Conservation (phyloP, 1,140 invertebrate genomes). For the Plodia interpunctella region DNA sequence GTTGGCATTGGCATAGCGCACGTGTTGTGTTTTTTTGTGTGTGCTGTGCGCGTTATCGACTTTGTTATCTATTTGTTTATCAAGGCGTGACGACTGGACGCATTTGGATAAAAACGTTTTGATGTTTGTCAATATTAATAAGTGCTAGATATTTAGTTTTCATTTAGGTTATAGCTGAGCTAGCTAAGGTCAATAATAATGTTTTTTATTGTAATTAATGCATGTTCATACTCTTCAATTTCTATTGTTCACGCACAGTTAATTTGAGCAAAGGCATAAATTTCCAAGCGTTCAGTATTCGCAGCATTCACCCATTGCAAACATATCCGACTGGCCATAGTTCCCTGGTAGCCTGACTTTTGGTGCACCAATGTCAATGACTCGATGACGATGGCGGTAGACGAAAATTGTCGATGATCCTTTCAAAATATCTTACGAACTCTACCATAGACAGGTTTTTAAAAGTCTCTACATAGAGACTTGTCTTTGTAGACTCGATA, state of each 20-base stretch:
- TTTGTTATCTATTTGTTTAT: slow-evolving; percentile 20
- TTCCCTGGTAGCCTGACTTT: slow-evolving; percentile 23
- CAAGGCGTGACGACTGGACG: slow-evolving; percentile 12
- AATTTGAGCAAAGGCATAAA: too few species aligned
- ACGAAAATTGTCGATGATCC: neutral
- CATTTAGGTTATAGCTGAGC: too few species aligned
- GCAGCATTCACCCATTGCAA: neutral
- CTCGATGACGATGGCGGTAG: slow-evolving; percentile 54
- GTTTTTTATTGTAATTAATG: neutral
- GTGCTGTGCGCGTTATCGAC: slow-evolving; percentile 32
- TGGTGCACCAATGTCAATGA: slow-evolving; percentile 66
- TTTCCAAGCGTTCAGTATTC: neutral
- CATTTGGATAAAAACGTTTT: neutral
- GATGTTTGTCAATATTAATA: neutral
- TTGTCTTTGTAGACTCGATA: too few species aligned
- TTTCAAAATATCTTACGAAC: neutral
- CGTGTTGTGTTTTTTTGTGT: slow-evolving; percentile 32
- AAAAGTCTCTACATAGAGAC: too few species aligned
- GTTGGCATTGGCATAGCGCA: slow-evolving; percentile 17
- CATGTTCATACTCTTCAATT: neutral
- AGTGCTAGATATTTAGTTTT: too few species aligned
- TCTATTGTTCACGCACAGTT: too few species aligned
- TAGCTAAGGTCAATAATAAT: too few species aligned
- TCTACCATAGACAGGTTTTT: too few species aligned
- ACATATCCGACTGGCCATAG: neutral